These are phyloP conservation scores for Sisyra terminalis DNA, from an alignment of 2,888 invertebrate species.

Conservation along the genomic window DNA sequence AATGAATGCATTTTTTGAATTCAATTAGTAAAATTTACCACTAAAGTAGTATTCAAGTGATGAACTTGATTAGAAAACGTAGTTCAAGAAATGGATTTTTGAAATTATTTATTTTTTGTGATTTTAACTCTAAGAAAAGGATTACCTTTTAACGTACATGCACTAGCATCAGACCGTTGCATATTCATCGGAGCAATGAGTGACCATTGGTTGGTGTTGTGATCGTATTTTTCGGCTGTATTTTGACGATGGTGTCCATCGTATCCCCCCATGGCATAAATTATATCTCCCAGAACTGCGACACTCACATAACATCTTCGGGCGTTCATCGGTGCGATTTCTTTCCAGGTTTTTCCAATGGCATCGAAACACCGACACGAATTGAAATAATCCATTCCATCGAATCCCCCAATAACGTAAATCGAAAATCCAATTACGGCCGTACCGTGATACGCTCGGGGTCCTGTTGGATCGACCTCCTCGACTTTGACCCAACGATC, in stretches of 20 bases:
- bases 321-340: conserved; percentile 81
- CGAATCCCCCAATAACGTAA: conserved; percentile 84
- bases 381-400: conserved; percentile 65
- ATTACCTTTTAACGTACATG: conserved; percentile 64
- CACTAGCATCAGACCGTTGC: conserved; percentile 80
- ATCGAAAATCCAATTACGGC: conserved; percentile 72
- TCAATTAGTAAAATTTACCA: too few species aligned
- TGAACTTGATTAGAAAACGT: too few species aligned
- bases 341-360: conserved; percentile 67
- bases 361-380: conserved; percentile 69
- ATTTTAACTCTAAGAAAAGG: too few species aligned
- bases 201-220: conserved; percentile 74
- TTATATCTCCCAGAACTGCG: conserved; percentile 54
- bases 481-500: conserved; percentile 76
- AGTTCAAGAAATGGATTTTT: too few species aligned
- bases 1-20: too few species aligned
- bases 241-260: conserved; percentile 76
- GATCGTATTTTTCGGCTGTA: conserved; percentile 74
- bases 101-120: too few species aligned
- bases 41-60: too few species aligned
- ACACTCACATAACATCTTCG: conserved; percentile 78
- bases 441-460: conserved; percentile 87
- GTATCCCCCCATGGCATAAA: conserved; percentile 81
- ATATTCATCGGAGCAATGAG: conserved; percentile 76
- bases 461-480: conserved; percentile 67